These are phyloP conservation scores for Pseudanteris insignis DNA, from an alignment of 2,888 invertebrate genomes.

Conservation along the genomic window DNA sequence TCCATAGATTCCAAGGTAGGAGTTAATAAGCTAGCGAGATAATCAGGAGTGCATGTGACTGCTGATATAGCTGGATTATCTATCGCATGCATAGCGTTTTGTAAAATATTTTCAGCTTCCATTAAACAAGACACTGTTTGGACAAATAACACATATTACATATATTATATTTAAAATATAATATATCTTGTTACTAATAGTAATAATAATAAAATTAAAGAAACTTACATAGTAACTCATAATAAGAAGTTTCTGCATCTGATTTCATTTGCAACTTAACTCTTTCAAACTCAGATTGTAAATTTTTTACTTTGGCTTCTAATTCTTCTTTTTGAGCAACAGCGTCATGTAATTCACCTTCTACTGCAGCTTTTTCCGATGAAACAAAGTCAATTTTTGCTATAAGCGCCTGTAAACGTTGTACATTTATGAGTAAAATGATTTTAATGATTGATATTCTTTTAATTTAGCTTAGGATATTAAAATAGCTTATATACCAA, in stretches of 20 bases:
- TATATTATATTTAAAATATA: too few species aligned
- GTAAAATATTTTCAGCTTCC: constrained; percentile 68
- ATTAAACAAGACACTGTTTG: constrained; percentile 66
- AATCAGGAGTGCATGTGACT: constrained; percentile 74
- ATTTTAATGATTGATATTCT: not conserved
- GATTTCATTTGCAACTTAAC: constrained; percentile 54
- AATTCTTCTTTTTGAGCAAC: constrained; percentile 75
- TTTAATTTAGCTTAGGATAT: too few species aligned
- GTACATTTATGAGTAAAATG: constrained; percentile 5
- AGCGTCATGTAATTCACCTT: constrained; percentile 74
- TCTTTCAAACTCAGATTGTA: constrained; percentile 66
- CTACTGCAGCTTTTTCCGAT: constrained; percentile 73
- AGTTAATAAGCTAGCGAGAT: constrained; percentile 68
- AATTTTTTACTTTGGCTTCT: constrained; percentile 70
- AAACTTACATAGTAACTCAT: constrained; percentile 60
- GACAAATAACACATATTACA: too few species aligned
- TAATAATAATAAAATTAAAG: not conserved
- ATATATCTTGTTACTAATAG: not conserved
- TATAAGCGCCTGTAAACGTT: constrained; percentile 72
- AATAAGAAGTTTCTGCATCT: constrained; percentile 54
- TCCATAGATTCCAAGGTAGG: constrained; percentile 64
- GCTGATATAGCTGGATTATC: constrained; percentile 76
- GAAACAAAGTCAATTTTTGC: constrained; percentile 73
- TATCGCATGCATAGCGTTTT: constrained; percentile 70
- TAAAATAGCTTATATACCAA: constrained; percentile 52